Base-by-base conservation (phyloP, 2,797 vertebrate species). In the Limosa lapponica region DNA sequence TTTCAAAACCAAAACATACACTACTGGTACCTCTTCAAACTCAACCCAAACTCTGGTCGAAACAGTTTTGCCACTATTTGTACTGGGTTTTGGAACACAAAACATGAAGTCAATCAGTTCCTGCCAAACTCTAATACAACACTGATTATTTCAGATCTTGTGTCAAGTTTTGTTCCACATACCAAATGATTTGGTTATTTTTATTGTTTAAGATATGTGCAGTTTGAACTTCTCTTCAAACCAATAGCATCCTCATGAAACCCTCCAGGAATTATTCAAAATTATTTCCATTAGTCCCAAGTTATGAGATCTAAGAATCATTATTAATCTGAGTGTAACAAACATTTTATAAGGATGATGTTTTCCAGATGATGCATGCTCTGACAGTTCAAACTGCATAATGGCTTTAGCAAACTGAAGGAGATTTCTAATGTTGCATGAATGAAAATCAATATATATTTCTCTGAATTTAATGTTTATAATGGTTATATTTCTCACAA, bases 371-470 rank as follows among this genome's bases (percentile, higher is more conserved):
- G 39, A 86, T 70, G 23, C 23, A 58, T 41, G 6, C 39, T 89
- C 55, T 87, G 57, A 57, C 44, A 89, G 24, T 28, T 91, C 48
- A 77, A 81, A 80, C 25, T 67, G 34, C 19, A 28, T 77, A 85
- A 67, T 48, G 30, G 71, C 39, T 92, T 92, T 58, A 85, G 41
- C 25, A 92, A 90, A 92, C 32, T 49, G 65, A 92, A 48, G 37
- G 48, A 65, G 23, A 69, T 71, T 89, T 85, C 79, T 89, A 71
- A 82, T 89, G 86, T 85, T 82, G 23, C 79, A 11, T 65, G 27
- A 92, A 89, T 72, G 37, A 92, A 96, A 94, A 95, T 89, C 64
- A 89, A 82, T 92, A 87, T 27, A 7, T 80, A 69, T 87, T 83
- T 89, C 17, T 91, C 52, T 78, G 27, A 27, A 82, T 85, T 85